phyloP scores from a whole-genome alignment of 1,140 invertebrate genomes.

The Pseudomyrmex gracilis region DNA sequence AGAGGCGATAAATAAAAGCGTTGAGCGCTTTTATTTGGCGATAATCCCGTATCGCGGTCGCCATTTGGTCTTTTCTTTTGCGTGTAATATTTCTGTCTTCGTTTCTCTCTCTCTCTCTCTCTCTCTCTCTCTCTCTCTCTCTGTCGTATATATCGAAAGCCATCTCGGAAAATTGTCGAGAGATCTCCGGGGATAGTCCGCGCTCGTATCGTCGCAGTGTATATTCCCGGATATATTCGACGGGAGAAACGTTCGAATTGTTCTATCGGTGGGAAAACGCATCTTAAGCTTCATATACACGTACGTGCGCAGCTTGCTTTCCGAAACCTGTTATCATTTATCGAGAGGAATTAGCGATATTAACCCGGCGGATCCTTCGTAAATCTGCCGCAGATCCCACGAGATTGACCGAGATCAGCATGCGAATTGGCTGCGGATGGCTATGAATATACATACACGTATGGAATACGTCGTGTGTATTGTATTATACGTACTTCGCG shows the following conservation, averaged over 20 bases:
- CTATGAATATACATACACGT: slow-evolving; percentile 68
- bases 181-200: slow-evolving; percentile 5
- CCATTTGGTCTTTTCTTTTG: too few relatives aligned
- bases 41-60: too few relatives aligned
- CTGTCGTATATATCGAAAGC: neutral
- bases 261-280: slow-evolving; percentile 6
- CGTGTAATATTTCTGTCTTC: too few relatives aligned
- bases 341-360: slow-evolving; percentile 78
- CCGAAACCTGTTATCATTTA: slow-evolving; percentile 67
- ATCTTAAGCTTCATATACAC: neutral
- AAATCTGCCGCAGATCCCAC: slow-evolving; percentile 49
- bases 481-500: neutral
- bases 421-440: slow-evolving; percentile 69
- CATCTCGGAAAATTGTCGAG: neutral
- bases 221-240: slow-evolving; percentile 2
- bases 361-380: slow-evolving; percentile 67
- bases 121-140: neutral
- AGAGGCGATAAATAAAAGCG: too few relatives aligned
- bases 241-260: neutral
- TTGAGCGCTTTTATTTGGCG: too few relatives aligned
- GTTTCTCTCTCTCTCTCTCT: neutral
- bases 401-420: slow-evolving; percentile 69
- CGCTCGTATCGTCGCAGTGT: slow-evolving; percentile 12
- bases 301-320: neutral
- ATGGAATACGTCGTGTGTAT: neutral